A percentile compares a stretch with the other conserved stretches of the same genome.
These are phyloP conservation scores for Camelus dromedarius DNA, from an alignment of 2,113 vertebrate species.

Conservation along the genomic window DNA sequence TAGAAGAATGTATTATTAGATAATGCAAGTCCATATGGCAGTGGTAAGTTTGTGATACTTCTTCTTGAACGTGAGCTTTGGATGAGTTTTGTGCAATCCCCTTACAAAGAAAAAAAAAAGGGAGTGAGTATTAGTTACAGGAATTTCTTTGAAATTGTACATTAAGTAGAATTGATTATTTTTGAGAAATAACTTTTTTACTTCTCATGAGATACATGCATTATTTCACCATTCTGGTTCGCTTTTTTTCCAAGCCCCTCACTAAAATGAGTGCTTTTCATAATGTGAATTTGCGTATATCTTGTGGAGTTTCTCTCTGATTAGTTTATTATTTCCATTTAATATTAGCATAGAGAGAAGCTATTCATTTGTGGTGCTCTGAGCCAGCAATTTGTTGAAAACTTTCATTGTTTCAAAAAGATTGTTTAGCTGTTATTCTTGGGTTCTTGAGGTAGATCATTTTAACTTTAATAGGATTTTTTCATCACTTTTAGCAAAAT, in stretches of 20 bases:
- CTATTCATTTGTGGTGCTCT: neutral
- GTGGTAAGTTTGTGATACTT: neutral
- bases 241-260: neutral
- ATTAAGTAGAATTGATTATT: neutral
- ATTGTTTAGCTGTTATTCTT: neutral
- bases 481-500: neutral
- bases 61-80: neutral
- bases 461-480: neutral
- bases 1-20: neutral
- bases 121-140: neutral
- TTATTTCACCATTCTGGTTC: neutral
- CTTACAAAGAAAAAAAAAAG: neutral
- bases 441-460: neutral
- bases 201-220: neutral
- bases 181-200: neutral
- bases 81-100: neutral
- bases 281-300: neutral
- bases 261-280: neutral
- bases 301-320: neutral
- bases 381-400: neutral
- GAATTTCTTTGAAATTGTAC: neutral
- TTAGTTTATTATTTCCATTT: neutral
- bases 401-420: neutral
- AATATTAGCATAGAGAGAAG: neutral
- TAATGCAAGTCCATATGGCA: neutral